Percentiles rank a stretch among this genome's conserved stretches.
phyloP scores from a whole-genome alignment of 2,797 vertebrate genomes.

The Tokudaia muenninki region DNA sequence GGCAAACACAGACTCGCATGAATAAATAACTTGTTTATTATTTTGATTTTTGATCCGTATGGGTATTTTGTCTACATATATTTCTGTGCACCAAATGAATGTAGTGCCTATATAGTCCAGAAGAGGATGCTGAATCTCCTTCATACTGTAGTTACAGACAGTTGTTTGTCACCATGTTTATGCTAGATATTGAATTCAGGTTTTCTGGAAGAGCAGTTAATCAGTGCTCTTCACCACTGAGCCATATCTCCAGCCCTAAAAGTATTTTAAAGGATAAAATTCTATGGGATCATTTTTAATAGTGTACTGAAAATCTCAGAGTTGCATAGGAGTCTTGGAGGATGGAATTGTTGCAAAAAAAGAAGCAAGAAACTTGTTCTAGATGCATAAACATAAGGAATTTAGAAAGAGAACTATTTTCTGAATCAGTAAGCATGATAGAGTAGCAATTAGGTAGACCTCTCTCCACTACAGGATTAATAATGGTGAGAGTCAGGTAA shows the following conservation, averaged over 20 bases:
- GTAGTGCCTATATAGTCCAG: neutral
- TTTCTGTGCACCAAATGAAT: neutral
- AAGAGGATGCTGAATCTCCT: neutral
- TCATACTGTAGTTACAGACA: neutral
- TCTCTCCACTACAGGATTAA: neutral
- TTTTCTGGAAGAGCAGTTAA: neutral
- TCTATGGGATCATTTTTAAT: neutral
- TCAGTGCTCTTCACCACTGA: neutral
- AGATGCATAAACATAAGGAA: neutral
- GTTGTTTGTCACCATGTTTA: neutral
- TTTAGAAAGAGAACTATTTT: neutral
- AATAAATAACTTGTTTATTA: neutral
- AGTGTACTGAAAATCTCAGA: neutral
- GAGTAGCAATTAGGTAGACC: fast-evolving
- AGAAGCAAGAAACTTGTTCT: neutral
- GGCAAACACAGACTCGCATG: neutral
- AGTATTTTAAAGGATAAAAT: neutral
- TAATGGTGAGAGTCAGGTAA: neutral
- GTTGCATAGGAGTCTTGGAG: neutral
- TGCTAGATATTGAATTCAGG: neutral
- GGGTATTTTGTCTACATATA: neutral
- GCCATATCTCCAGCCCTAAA: neutral
- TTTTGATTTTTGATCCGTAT: neutral
- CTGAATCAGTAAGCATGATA: neutral
- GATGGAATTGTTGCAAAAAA: neutral